Evolutionary conservation across 2,113 vertebrate genomes (phyloP).

Genomic region (Coregonus clupeaformis): DNA sequence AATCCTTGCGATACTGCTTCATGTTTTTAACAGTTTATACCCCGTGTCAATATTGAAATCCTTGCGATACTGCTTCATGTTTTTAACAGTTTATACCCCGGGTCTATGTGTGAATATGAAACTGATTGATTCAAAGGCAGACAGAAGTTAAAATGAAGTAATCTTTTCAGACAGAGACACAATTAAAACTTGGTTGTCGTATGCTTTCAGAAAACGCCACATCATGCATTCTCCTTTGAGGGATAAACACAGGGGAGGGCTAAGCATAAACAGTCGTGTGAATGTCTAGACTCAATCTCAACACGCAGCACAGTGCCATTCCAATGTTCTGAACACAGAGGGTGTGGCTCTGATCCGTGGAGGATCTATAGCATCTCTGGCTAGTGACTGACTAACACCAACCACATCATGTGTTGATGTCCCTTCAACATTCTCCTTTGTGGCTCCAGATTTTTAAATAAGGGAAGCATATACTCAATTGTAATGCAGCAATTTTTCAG

Average conservation of each 20-base stretch:
- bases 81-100: conserved; percentile 29
- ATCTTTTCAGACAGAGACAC: conserved; percentile 33
- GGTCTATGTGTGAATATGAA: conserved; percentile 41
- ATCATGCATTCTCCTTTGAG: conserved; percentile 28
- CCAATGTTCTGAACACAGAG: conserved; percentile 12
- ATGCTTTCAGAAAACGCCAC: conserved; percentile 29
- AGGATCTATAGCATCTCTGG: not conserved
- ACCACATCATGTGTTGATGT: not conserved
- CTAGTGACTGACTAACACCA: not conserved
- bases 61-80: conserved; percentile 23
- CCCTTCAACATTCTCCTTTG: not conserved
- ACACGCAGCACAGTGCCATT: conserved; percentile 10
- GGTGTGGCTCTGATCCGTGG: not conserved
- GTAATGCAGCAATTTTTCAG: too few species aligned
- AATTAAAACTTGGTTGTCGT: conserved; percentile 45
- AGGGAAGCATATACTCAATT: too few species aligned
- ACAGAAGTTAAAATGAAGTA: conserved; percentile 37
- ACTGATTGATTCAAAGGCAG: conserved; percentile 54
- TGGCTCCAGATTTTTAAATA: not conserved
- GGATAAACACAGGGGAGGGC: conserved; percentile 33
- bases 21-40: conserved; percentile 33
- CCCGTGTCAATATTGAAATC: conserved; percentile 38
- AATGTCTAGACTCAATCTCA: conserved; percentile 23
- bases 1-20: conserved; percentile 30
- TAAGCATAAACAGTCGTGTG: not conserved